phyloP scores from a whole-genome alignment of 2,888 invertebrate species.

The Erynnis tages region DNA sequence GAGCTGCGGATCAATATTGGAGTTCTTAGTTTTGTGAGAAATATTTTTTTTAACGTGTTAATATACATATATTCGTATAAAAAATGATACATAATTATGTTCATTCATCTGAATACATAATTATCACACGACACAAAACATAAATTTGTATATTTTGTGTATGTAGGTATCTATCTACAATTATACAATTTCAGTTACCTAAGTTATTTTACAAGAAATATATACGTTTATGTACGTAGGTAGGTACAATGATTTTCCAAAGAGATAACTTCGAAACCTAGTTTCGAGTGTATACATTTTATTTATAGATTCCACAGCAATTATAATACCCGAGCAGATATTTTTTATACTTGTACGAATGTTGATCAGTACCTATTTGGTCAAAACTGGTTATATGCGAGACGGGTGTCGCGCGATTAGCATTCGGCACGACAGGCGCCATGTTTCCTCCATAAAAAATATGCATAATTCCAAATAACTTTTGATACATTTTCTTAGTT shows the following conservation, averaged over 20 bases:
- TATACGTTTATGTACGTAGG: no score
- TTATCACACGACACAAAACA: no score
- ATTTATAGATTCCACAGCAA: not conserved
- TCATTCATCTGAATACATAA: no score
- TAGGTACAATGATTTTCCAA: not conserved
- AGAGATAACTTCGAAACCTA: not conserved
- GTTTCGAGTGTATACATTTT: not conserved
- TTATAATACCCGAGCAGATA: conserved; percentile 1
- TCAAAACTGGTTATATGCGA: conserved; percentile 21
- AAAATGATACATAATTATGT: no score
- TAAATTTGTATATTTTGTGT: no score
- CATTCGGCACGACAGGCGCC: conserved; percentile 25
- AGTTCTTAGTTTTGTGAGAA: no score
- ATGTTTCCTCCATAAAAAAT: conserved; percentile 24
- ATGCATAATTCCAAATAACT: conserved; percentile 11
- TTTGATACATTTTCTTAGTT: conserved; percentile 12
- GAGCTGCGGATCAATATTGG: no score
- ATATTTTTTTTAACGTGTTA: no score
- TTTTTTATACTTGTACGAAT: conserved; percentile 16
- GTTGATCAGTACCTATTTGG: conserved; percentile 20
- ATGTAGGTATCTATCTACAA: no score
- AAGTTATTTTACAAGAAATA: no score
- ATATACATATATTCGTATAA: no score
- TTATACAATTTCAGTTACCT: no score
- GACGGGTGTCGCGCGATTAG: conserved; percentile 21